Evolutionary conservation across 35 echinoderm and acorn worm species (phyloP).

Genomic region (Acanthaster planci): DNA sequence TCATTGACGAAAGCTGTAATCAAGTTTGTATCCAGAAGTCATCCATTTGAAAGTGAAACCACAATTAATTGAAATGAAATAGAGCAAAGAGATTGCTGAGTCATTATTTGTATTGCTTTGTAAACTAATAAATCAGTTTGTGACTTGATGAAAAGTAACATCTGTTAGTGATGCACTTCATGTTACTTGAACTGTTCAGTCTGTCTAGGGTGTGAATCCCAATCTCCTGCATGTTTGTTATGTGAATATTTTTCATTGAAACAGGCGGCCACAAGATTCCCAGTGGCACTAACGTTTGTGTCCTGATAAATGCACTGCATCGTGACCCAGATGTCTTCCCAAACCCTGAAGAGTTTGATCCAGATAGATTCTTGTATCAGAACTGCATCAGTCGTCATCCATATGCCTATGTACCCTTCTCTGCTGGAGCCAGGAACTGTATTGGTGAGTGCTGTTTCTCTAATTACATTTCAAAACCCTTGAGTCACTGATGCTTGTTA

Average conservation of each 20-base stretch:
- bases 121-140: too few species aligned
- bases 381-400: slow-evolving; percentile 67
- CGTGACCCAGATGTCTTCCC: slow-evolving; percentile 80
- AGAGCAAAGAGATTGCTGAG: too few species aligned
- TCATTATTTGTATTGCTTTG: too few species aligned
- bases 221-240: background rate
- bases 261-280: slow-evolving; percentile 80
- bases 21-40: too few species aligned
- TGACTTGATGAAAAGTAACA: too few species aligned
- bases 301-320: slow-evolving; percentile 56
- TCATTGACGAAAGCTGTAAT: too few species aligned
- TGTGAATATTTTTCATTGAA: slow-evolving; percentile 4
- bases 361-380: slow-evolving; percentile 74
- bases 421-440: slow-evolving; percentile 93
- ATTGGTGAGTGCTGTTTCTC: slow-evolving; percentile 66
- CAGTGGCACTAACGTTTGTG: slow-evolving; percentile 48
- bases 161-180: too few species aligned
- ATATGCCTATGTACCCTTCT: slow-evolving; percentile 93
- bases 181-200: too few species aligned
- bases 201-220: background rate
- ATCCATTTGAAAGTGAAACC: too few species aligned
- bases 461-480: too few species aligned
- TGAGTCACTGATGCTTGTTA: too few species aligned
- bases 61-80: too few species aligned
- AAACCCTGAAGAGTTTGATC: slow-evolving; percentile 84